A percentile compares a stretch with the other conserved stretches of the same genome.
Conservation (phyloP, 2,113 vertebrate species). For the Isurus oxyrinchus region DNA sequence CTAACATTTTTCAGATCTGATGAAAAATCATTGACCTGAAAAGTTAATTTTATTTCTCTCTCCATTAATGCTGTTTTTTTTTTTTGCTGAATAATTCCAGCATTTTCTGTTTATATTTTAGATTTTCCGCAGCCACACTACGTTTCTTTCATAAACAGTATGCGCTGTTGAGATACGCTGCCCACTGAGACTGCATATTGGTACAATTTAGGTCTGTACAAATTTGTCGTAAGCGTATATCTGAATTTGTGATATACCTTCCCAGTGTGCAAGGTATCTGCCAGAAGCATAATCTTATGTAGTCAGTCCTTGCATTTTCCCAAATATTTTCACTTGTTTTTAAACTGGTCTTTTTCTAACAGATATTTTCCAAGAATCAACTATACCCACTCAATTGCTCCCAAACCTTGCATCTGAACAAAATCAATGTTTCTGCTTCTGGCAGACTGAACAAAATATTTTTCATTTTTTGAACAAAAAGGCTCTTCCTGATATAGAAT, state of each 20-base stretch:
- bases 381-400: not conserved
- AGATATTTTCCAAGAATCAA: not conserved
- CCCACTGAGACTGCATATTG: not conserved
- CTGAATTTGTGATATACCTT: not conserved
- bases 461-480: too few relatives aligned
- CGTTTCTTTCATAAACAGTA: not conserved
- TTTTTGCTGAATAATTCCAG: too few relatives aligned
- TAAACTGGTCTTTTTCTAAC: not conserved
- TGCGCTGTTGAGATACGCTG: not conserved
- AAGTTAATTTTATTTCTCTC: too few relatives aligned
- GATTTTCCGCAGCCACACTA: not conserved
- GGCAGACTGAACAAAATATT: too few relatives aligned
- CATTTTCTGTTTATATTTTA: too few relatives aligned
- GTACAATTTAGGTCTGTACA: not conserved
- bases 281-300: not conserved
- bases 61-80: too few relatives aligned
- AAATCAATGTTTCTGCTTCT: not conserved
- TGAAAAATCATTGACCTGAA: too few relatives aligned
- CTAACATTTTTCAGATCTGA: not conserved
- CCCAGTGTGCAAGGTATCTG: not conserved
- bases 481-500: too few relatives aligned
- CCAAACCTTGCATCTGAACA: not conserved
- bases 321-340: not conserved
- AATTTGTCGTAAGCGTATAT: not conserved
- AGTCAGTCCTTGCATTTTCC: not conserved